These are phyloP conservation scores for Myotis myotis DNA, from an alignment of 2,797 vertebrate species.

Conservation along the genomic window DNA sequence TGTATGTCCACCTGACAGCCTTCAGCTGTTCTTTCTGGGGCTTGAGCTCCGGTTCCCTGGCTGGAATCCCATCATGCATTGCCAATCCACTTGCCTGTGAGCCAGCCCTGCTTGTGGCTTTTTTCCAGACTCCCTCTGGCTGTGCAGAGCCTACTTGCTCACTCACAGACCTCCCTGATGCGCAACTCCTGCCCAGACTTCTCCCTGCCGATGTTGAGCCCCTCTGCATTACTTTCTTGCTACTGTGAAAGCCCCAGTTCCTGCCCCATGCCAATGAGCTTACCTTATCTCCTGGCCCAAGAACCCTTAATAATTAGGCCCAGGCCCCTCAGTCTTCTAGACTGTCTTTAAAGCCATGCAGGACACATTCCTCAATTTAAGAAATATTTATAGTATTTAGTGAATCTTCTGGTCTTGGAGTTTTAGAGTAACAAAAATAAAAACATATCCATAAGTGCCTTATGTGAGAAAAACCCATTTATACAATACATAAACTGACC, in stretches of 20 bases:
- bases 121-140: neutral
- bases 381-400: neutral
- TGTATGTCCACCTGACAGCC: neutral
- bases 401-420: neutral
- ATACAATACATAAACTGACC: neutral
- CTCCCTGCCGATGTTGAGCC: neutral
- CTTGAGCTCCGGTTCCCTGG: neutral
- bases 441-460: neutral
- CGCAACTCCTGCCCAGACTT: neutral
- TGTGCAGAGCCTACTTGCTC: neutral
- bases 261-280: neutral
- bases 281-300: neutral
- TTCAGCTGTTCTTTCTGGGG: neutral
- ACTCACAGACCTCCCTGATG: neutral
- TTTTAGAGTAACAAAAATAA: neutral
- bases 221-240: neutral
- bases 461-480: neutral
- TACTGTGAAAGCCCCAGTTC: neutral
- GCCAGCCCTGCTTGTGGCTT: neutral
- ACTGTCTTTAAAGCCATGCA: neutral
- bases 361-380: neutral
- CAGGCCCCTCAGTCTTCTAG: neutral
- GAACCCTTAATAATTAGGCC: neutral
- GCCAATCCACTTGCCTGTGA: neutral
- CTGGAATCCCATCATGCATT: neutral